Conservation (phyloP, 1,140 invertebrate species). For the Conopomorpha cramerella region DNA sequence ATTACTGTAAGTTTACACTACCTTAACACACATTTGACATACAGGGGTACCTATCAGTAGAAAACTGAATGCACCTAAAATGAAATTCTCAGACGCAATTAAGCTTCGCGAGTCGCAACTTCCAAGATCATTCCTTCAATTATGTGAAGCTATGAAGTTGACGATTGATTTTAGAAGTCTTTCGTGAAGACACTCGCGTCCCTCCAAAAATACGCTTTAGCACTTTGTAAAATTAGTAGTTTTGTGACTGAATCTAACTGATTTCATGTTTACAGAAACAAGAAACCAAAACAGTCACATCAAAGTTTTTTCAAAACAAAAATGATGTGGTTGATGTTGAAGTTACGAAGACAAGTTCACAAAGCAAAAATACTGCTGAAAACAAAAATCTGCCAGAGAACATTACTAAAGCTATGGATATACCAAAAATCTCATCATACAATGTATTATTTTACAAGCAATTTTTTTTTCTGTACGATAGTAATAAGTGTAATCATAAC, state of each 20-base stretch:
- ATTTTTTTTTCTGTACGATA: too few relatives aligned
- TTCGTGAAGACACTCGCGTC: too few relatives aligned
- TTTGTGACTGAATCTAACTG: conserved; percentile 1
- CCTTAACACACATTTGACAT: not conserved
- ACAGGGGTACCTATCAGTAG: not conserved
- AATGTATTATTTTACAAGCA: too few relatives aligned
- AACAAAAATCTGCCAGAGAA: not conserved
- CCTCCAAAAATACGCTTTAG: too few relatives aligned
- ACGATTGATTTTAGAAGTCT: too few relatives aligned
- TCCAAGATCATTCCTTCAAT: too few relatives aligned
- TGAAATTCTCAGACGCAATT: not conserved
- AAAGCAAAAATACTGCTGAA: too few relatives aligned
- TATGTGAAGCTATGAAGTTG: too few relatives aligned
- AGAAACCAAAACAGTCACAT: conserved; percentile 18
- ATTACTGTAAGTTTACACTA: not conserved
- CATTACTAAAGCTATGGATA: not conserved
- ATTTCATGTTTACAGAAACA: conserved; percentile 14
- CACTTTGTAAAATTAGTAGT: too few relatives aligned
- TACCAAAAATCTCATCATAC: not conserved
- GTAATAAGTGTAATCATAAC: not conserved
- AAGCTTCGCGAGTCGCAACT: not conserved
- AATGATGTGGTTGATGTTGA: conserved; percentile 7
- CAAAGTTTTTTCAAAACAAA: conserved; percentile 17
- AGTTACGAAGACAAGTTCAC: not conserved
- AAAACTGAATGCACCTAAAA: not conserved